A percentile compares a stretch with the other conserved stretches of the same genome.
phyloP scores from a whole-genome alignment of 2,888 invertebrate genomes.

The Dryomyza anilis region DNA sequence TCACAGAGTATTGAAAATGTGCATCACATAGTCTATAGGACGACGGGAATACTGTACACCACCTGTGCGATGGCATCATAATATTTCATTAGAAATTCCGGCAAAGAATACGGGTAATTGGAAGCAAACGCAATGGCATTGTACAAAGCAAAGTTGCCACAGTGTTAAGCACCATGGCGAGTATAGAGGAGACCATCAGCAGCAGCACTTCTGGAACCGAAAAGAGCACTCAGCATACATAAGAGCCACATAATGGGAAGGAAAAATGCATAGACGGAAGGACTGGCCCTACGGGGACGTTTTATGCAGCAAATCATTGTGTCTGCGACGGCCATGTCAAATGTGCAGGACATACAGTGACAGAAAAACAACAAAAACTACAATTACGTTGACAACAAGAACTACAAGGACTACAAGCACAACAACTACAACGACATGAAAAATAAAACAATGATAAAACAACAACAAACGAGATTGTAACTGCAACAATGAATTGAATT shows the following conservation, averaged over 20 bases:
- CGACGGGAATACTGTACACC: too few species aligned
- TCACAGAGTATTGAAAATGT: too few species aligned
- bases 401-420: too few species aligned
- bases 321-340: not conserved
- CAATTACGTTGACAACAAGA: too few species aligned
- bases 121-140: not conserved
- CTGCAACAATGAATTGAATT: slow-evolving; percentile 14
- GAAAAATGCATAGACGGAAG: not conserved
- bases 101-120: not conserved
- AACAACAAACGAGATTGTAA: not conserved
- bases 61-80: too few species aligned
- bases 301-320: slow-evolving; percentile 4
- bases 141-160: not conserved
- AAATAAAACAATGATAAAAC: not conserved
- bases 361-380: not conserved
- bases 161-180: not conserved
- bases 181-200: too few species aligned
- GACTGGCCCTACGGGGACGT: not conserved
- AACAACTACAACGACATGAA: not conserved
- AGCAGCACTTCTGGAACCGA: not conserved
- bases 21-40: too few species aligned
- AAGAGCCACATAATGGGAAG: too few species aligned
- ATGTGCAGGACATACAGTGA: not conserved
- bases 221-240: not conserved
- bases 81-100: not conserved